phyloP scores from a whole-genome alignment of 2,888 invertebrate species.

The Archaeoteleia sp. region DNA sequence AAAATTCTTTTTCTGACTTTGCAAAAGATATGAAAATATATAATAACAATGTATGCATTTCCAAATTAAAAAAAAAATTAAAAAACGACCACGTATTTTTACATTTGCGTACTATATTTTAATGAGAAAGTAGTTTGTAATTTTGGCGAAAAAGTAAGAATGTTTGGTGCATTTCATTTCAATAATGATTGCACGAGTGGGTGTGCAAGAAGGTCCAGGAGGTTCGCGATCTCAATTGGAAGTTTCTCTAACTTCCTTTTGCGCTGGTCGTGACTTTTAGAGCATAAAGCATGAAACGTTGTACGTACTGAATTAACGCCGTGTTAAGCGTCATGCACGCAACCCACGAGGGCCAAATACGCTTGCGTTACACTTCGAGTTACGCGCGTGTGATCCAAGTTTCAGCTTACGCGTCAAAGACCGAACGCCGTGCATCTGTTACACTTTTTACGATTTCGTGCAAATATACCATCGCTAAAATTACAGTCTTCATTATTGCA shows the following conservation, averaged over 20 bases:
- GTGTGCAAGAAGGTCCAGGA: slow-evolving; percentile 32
- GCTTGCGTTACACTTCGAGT: slow-evolving; percentile 21
- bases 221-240: slow-evolving; percentile 40
- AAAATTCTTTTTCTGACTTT: too few species aligned
- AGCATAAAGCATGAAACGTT: slow-evolving; percentile 45
- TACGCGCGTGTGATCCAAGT: slow-evolving; percentile 12
- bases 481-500: too few species aligned
- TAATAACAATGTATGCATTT: too few species aligned
- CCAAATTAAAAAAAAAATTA: too few species aligned
- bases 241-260: slow-evolving; percentile 41
- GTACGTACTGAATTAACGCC: slow-evolving; percentile 37
- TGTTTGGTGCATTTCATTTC: too few species aligned
- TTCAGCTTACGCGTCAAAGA: slow-evolving; percentile 18
- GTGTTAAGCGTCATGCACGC: slow-evolving; percentile 29
- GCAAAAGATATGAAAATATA: too few species aligned
- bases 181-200: slow-evolving; percentile 27
- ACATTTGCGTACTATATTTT: too few species aligned
- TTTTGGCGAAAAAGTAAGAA: not conserved
- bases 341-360: slow-evolving; percentile 18
- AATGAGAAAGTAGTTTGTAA: too few species aligned
- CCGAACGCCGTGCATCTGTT: too few species aligned
- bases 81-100: too few species aligned
- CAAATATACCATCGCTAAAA: too few species aligned
- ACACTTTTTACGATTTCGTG: too few species aligned
- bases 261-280: slow-evolving; percentile 35